phyloP scores from a whole-genome alignment of 2,797 vertebrate species.

The Sphenopsis melanotis region DNA sequence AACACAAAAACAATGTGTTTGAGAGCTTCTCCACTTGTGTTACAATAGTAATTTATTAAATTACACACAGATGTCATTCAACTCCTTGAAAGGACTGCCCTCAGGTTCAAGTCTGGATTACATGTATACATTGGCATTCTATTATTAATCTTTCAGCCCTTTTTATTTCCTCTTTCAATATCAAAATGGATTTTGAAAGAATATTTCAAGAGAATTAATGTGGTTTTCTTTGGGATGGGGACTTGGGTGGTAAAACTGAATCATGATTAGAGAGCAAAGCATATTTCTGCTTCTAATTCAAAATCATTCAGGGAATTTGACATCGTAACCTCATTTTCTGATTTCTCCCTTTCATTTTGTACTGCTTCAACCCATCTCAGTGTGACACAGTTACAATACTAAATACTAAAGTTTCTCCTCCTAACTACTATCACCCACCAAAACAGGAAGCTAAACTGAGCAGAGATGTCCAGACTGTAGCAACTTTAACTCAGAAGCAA shows the following conservation, averaged over 20 bases:
- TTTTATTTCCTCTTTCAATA: not conserved
- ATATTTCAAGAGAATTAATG: not conserved
- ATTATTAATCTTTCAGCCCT: slow-evolving; percentile 9
- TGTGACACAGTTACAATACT: not conserved
- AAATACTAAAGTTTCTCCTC: not conserved
- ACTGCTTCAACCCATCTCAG: not conserved
- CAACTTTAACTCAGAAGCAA: not conserved
- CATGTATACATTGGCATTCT: slow-evolving; percentile 26
- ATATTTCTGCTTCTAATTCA: not conserved
- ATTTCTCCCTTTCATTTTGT: not conserved
- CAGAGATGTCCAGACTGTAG: not conserved
- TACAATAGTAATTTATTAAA: slow-evolving; percentile 60
- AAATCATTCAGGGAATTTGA: not conserved
- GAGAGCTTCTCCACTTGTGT: slow-evolving; percentile 38
- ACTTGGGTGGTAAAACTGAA: not conserved
- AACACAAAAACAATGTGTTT: slow-evolving; percentile 54
- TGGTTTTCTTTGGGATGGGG: not conserved
- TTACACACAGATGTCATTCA: slow-evolving; percentile 48
- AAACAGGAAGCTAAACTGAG: not conserved
- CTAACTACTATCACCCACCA: not conserved
- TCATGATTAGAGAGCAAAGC: not conserved
- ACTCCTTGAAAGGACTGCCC: slow-evolving; percentile 35
- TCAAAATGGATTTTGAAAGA: not conserved
- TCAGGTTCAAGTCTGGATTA: slow-evolving; percentile 44
- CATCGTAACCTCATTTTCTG: not conserved